Conservation (phyloP, 53 echinoderm and acorn worm genomes). For the Echinarachnius parma region DNA sequence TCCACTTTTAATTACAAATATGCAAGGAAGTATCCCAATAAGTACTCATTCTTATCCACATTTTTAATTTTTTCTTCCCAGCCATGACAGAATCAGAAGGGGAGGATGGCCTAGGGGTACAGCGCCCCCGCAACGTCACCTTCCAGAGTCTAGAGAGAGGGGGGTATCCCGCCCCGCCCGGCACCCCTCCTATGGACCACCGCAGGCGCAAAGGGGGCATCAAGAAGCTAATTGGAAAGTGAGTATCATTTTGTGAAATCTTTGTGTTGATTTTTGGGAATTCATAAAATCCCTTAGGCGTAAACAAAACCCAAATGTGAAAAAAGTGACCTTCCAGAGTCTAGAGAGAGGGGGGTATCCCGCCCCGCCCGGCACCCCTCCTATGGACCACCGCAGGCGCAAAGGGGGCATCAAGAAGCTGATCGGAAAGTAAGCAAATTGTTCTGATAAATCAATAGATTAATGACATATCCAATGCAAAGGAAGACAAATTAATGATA, state of each 20-base stretch:
- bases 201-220: constrained; percentile 85
- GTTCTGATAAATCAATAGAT: no score
- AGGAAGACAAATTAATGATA: no score
- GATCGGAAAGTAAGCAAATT: constrained; percentile 83
- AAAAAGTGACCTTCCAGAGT: constrained; percentile 87
- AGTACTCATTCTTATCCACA: no score
- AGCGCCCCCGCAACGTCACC: constrained; percentile 74
- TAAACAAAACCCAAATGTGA: no score
- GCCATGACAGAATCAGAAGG: constrained; percentile 88
- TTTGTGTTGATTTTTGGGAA: no score
- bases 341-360: constrained; percentile 55
- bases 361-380: constrained; percentile 65
- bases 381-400: constrained; percentile 69
- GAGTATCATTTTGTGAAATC: no score
- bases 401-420: constrained; percentile 94
- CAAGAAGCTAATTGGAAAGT: constrained; percentile 95
- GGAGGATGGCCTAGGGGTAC: constrained; percentile 67
- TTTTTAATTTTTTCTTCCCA: no score
- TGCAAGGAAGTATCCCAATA: no score
- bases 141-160: constrained; percentile 66
- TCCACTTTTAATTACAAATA: no score
- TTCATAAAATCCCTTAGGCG: no score
- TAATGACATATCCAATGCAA: no score
- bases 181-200: constrained; percentile 69
- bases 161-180: constrained; percentile 59